phyloP scores from a whole-genome alignment of 2,113 vertebrate species.

The Tringa solitaria region DNA sequence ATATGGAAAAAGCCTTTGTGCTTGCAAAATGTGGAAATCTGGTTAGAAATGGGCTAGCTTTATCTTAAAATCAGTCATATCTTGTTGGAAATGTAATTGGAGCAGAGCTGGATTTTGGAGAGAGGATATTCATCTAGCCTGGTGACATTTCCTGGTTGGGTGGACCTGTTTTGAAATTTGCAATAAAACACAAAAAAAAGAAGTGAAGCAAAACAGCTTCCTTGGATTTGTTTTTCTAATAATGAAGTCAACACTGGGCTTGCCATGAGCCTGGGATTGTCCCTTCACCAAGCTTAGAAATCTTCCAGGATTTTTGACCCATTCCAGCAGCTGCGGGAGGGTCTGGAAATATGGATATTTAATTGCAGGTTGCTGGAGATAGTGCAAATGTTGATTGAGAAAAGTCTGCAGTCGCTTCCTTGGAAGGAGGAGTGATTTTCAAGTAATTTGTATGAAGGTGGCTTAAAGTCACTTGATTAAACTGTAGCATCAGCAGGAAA shows the following conservation, averaged over 20 bases:
- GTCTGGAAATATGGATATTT: not conserved
- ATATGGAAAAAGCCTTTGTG: constrained; percentile 32
- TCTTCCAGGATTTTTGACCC: not conserved
- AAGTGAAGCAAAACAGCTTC: not conserved
- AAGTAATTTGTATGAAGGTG: not conserved
- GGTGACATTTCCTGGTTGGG: not conserved
- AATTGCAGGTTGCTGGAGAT: not conserved
- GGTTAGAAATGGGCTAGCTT: not conserved
- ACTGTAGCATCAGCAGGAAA: not conserved
- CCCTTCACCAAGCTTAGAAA: not conserved
- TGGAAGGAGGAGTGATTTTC: not conserved
- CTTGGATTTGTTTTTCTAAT: not conserved
- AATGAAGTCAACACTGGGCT: not conserved
- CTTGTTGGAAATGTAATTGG: not conserved
- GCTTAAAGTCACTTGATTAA: not conserved
- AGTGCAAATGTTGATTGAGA: not conserved
- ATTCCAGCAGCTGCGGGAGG: not conserved
- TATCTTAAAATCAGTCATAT: not conserved
- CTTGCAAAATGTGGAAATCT: constrained; percentile 27
- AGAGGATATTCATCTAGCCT: not conserved
- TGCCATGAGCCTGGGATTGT: not conserved
- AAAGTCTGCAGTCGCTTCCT: not conserved
- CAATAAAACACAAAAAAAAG: not conserved
- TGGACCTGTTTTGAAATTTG: not conserved
- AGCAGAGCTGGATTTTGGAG: not conserved